A percentile compares a stretch with the other conserved stretches of the same genome.
Evolutionary conservation across 2,797 vertebrate species (phyloP).

Genomic region (Dicrostonyx torquatus): DNA sequence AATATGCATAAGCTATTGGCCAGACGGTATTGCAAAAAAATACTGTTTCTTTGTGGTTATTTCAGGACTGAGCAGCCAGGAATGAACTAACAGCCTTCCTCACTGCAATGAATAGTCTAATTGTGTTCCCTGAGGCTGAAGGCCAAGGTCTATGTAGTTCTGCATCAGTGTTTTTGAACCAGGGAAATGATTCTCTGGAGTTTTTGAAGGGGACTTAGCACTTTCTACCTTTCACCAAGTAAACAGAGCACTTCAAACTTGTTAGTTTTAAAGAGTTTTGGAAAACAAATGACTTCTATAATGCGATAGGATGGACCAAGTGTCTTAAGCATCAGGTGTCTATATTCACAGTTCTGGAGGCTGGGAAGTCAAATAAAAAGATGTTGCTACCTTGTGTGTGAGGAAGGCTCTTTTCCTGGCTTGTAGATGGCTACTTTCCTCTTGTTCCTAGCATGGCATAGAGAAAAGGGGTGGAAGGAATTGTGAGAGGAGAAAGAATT

Average conservation of each 20-base stretch:
- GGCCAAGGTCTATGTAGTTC: background rate
- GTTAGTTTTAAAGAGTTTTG: conserved; percentile 40
- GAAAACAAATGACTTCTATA: background rate
- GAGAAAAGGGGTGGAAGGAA: accelerated
- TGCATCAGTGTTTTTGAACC: background rate
- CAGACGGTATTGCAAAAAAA: too few species aligned
- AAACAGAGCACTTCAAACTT: background rate
- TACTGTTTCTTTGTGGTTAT: too few species aligned
- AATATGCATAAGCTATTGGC: too few species aligned
- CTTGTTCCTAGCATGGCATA: background rate
- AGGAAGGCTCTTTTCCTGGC: background rate
- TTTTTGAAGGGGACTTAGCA: background rate
- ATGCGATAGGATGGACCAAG: background rate
- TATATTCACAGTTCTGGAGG: background rate
- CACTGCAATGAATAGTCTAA: background rate
- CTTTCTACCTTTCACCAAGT: background rate
- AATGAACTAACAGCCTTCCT: too few species aligned
- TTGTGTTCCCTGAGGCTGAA: background rate
- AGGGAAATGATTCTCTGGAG: background rate
- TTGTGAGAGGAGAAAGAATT: accelerated
- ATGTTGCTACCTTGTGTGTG: background rate
- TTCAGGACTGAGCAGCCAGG: too few species aligned
- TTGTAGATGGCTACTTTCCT: background rate
- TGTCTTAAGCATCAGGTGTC: background rate
- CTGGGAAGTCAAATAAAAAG: background rate